Evolutionary conservation across 2,113 vertebrate species (phyloP), one percentile per base, ranked within the genome.

Genomic region (Chinchilla lanigera): DNA sequence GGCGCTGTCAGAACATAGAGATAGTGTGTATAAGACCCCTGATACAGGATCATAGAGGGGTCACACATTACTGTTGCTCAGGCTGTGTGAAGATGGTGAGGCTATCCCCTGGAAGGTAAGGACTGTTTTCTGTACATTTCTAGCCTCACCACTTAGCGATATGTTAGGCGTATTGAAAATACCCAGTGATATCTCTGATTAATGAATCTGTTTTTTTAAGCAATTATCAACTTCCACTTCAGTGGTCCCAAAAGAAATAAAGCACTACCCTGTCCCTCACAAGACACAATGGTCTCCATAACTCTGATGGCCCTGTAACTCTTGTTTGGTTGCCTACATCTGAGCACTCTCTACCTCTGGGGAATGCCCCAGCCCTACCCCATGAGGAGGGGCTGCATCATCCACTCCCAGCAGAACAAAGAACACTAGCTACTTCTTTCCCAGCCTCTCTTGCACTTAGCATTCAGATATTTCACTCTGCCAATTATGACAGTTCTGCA

Each of bases 361-460:
- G 75, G 24, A 38, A 28, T 61, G 30, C 3, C 28, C 19, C 7
- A 26, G 30, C 24, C 38, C 2, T 3, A 0, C 38, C 5, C 33
- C 33, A 67, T 81, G 14, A 58, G 38, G 41, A 86, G 54, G 11
- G 47, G 35, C 30, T 54, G 26, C 71, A 86, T 24, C 2, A 67
- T 8, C 24, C 52, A 86, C 47, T 92, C 47, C 52, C 13, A 69
- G 44, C 38, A 33, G 26, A 86, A 30, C 0, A 30, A n/a, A 75
- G 81, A 65, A 82, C 0, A 7, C 24, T 17, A 94, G 12, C 30
- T 6, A 41, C 16, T 77, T 71, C 50, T 52, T 65, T 50, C 28
- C 50, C 5, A 73, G 89, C 44, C 35, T 96, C 35, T 10, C 89
- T 93, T 93, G 44, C 60, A 73, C 63, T 71, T 86, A 89, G n/a